Evolutionary conservation across 2,113 vertebrate genomes (phyloP), one percentile per base, ranked within the genome.

Genomic region (Lepidiolamprologus cunningtoni): DNA sequence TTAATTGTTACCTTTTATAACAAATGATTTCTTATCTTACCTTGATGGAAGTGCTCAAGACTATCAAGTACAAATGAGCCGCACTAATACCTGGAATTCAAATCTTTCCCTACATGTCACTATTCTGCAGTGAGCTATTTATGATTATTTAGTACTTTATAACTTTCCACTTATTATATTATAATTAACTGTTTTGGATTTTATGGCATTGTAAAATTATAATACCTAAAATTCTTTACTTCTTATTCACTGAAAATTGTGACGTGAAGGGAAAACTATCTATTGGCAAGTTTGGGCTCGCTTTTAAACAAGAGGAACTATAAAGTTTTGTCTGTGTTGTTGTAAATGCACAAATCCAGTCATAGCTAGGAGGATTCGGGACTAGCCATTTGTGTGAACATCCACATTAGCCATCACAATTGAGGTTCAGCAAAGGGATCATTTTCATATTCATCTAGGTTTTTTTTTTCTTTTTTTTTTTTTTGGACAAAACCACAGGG

Each of bases 381-480:
- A 73, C 68, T 73, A 73, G 21, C 68, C 40, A 73, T 45, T 26
- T 17, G 40, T 76, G 68, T 47, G 23, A 47, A 47, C 21, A 28
- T 47, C 9, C 14, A 28, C 14, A 47, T 47, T 76, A 76, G 14
- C 40, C 68, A 47, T 28, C 6, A 16, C 23, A 76, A 28, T 28
- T 47, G 14, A 76, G 14, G 9, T 76, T 76, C 40, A 17, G 37
- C 23, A 76, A 28, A 76, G 23, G 40, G 68, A 76, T 76, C 14
- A 11, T 47, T 76, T 73, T 17, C 21, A 73, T 73, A 28, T 73
- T 73, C 40, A 45, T 73, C 68, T 26, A 66, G 31, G 58, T 2
- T 8, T 23, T 2, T 12, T 23, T 23, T 23, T 23, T 3, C 3
- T 23, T 54, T 2, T 2, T 1, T 3, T 4, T 26, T 4, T 0